phyloP scores from a whole-genome alignment of 2,888 invertebrate species.

The Microplitis deprimator region DNA sequence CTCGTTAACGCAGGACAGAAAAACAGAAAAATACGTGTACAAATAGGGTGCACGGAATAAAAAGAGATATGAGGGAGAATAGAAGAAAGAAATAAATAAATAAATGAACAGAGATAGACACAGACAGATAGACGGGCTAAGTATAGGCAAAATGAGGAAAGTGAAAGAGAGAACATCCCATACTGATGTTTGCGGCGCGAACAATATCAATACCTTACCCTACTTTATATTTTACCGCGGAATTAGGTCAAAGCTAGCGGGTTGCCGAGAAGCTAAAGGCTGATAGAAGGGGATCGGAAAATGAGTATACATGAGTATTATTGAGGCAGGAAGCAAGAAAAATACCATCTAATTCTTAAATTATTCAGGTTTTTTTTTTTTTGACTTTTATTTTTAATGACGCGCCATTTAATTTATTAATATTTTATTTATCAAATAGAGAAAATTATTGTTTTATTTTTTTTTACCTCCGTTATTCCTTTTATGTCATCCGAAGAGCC shows the following conservation, averaged over 20 bases:
- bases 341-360: background rate
- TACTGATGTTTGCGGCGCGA: conserved; percentile 45
- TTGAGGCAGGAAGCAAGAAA: background rate
- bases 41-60: conserved; percentile 8
- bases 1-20: conserved; percentile 30
- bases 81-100: conserved; percentile 8
- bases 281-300: conserved; percentile 15
- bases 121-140: background rate
- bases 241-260: conserved; percentile 47
- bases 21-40: conserved; percentile 6
- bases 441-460: background rate
- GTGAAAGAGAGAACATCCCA: conserved; percentile 41
- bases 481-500: background rate
- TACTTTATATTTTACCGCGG: conserved; percentile 46
- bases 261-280: conserved; percentile 16
- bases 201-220: conserved; percentile 49
- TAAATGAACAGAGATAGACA: conserved; percentile 4
- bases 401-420: background rate
- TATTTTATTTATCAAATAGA: background rate
- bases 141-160: conserved; percentile 20
- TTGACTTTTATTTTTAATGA: background rate
- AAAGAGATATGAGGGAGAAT: conserved; percentile 12
- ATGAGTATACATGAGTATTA: conserved; percentile 11
- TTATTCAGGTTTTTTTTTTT: background rate
- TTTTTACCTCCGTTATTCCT: background rate